phyloP scores from a whole-genome alignment of 1,140 invertebrate genomes.

The Oryzaephilus surinamensis region DNA sequence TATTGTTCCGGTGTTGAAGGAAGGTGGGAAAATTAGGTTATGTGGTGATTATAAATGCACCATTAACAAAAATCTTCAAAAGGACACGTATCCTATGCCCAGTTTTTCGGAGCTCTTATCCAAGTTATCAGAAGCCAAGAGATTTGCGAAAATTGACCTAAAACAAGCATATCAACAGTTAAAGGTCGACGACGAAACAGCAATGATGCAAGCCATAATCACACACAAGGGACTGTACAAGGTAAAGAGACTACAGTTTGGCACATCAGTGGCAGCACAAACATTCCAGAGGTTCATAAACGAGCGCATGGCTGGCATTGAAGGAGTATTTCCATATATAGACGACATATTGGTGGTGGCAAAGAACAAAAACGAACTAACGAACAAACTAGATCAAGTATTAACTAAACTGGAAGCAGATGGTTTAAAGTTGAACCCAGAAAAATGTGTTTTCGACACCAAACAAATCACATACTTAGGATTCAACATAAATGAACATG shows the following conservation, averaged over 20 bases:
- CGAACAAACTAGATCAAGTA: neutral
- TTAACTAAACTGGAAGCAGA: conserved; percentile 16
- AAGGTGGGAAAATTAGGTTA: conserved; percentile 26
- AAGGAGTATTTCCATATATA: neutral
- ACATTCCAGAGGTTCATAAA: conserved; percentile 2
- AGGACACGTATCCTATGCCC: conserved; percentile 15
- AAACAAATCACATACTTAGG: conserved; percentile 28
- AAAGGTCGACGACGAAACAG: no score
- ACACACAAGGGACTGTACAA: conserved; percentile 36
- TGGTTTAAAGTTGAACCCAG: conserved; percentile 20
- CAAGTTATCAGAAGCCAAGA: conserved; percentile 9
- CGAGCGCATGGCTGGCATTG: neutral
- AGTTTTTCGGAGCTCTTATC: conserved; percentile 18
- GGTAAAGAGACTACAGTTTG: conserved; percentile 38
- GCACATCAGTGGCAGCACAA: conserved; percentile 30
- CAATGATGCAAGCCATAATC: no score
- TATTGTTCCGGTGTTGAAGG: conserved; percentile 6
- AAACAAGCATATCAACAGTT: no score
- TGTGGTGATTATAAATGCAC: conserved; percentile 34
- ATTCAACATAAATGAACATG: conserved; percentile 24
- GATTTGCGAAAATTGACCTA: conserved; percentile 16
- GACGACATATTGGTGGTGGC: conserved; percentile 19
- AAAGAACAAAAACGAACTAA: neutral
- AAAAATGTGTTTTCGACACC: conserved; percentile 26
- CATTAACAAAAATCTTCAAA: conserved; percentile 15